A percentile compares a stretch with the other conserved stretches of the same genome.
These are phyloP conservation scores for Yponomeuta malinellus DNA, from an alignment of 2,888 invertebrate species.

Conservation along the genomic window DNA sequence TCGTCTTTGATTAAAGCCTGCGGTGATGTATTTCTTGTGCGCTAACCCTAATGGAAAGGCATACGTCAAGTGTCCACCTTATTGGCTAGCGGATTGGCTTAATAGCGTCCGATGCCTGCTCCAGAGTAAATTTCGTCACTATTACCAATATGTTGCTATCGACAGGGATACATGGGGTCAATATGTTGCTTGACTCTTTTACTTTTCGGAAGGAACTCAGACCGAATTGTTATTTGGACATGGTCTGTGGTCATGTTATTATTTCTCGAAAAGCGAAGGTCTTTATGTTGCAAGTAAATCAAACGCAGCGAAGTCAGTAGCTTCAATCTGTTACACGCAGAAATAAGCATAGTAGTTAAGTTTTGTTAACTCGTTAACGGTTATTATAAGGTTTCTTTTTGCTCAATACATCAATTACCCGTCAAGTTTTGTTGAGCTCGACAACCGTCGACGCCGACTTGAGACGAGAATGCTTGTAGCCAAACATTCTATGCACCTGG, in stretches of 20 bases:
- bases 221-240: neutral
- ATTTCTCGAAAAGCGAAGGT: neutral
- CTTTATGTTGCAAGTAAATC: neutral
- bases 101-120: slow-evolving; percentile 56
- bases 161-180: slow-evolving; percentile 19
- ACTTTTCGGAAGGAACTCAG: neutral
- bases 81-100: slow-evolving; percentile 67
- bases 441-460: slow-evolving; percentile 3
- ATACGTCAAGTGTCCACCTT: slow-evolving; percentile 73
- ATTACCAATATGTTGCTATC: slow-evolving; percentile 28
- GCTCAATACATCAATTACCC: slow-evolving; percentile 64
- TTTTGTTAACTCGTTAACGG: slow-evolving; percentile 64
- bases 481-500: neutral
- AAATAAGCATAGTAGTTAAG: neutral
- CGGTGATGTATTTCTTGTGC: slow-evolving; percentile 71
- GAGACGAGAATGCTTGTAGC: slow-evolving; percentile 1
- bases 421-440: slow-evolving; percentile 52
- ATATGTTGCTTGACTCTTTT: slow-evolving; percentile 10
- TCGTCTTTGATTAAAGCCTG: slow-evolving; percentile 68
- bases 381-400: slow-evolving; percentile 42
- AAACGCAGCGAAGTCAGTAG: neutral
- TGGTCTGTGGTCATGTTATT: neutral
- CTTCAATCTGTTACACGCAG: neutral
- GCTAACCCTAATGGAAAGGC: slow-evolving; percentile 68
- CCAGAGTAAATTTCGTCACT: slow-evolving; percentile 51